Evolutionary conservation across 2,113 vertebrate species (phyloP), one percentile per base, ranked within the genome.

Genomic region (Eupsittula cactorum): DNA sequence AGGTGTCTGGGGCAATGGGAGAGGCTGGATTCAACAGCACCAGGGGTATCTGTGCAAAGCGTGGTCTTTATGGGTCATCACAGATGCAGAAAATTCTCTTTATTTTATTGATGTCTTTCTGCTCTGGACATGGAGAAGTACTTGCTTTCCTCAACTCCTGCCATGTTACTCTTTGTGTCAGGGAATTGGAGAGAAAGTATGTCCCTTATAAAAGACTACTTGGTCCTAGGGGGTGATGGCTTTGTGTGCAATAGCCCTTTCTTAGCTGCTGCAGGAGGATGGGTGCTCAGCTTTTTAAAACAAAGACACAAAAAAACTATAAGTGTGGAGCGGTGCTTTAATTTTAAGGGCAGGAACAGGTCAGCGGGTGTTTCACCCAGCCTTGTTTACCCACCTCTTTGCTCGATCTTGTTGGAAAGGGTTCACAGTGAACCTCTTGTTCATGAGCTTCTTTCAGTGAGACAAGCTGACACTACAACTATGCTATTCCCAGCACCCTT

Each of bases 401-500:
- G 41, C 55, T 49, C 9, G 11, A n/a, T 11, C 73, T 82, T 3
- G 0, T 65, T 37, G 35, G 57, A 57, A 92, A 84, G 47, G 39
- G 67, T 60, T 82, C 77, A 39, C 29, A 52, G 67, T 11, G 55
- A 87, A 74, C 14, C n/a, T 44, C 13, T 11, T 63, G 59, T 23
- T 41, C 2, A 1, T 46, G 73, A 88, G 55, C 13, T 68, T 67
- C 31, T 23, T 67, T 9, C 64, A 49, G 21, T 7, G 75, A 31
- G 18, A 77, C 7, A 65, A 55, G 18, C 33, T 70, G 80, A 78
- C 50, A 68, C 53, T 49, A n/a, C 19, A 37, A 6, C 16, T 5
- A 4, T 5, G 1, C 37, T 9, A 27, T 6, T 19, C 73, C 47
- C 65, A 52, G 13, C 0, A 4, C 9, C 37, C 29, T 25, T 0